A percentile compares a stretch with the other conserved stretches of the same genome.
These are phyloP conservation scores for Rhodeus uyekii DNA, from an alignment of 2,797 vertebrate genomes.

Conservation along the genomic window DNA sequence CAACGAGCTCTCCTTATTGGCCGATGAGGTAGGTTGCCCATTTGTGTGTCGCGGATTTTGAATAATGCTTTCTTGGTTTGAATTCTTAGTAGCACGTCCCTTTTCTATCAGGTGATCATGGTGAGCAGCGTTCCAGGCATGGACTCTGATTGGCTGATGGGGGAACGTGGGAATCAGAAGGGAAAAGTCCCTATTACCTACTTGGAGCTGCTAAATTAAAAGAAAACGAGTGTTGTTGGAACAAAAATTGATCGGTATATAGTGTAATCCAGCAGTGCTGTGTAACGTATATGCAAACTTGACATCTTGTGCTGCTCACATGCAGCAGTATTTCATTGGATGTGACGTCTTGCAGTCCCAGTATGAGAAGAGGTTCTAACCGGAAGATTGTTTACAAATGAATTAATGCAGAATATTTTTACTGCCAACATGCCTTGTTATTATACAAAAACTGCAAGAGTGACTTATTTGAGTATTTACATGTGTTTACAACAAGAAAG, in stretches of 20 bases:
- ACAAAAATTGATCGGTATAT: neutral
- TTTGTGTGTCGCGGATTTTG: neutral
- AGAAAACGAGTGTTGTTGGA: neutral
- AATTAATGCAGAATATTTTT: conserved; percentile 57
- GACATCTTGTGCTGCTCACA: conserved; percentile 76
- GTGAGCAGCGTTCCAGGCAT: conserved; percentile 93
- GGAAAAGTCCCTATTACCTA: conserved; percentile 99
- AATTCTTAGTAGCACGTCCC: neutral
- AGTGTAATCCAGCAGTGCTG: conserved; percentile 69
- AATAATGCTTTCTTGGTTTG: neutral
- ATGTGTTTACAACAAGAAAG: conserved; percentile 25
- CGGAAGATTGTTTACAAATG: conserved; percentile 77
- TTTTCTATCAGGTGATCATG: conserved; percentile 84
- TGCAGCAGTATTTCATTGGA: conserved; percentile 69
- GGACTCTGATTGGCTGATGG: conserved; percentile 99
- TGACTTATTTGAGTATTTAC: conserved; percentile 49
- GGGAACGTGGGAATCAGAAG: conserved; percentile 94
- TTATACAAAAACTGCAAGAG: conserved; percentile 20
- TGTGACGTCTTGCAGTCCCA: conserved; percentile 1
- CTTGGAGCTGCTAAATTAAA: conserved; percentile 96
- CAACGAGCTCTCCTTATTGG: conserved; percentile 94
- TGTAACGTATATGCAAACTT: conserved; percentile 70
- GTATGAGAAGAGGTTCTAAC: conserved; percentile 54
- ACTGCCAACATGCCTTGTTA: conserved; percentile 48
- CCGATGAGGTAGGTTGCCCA: conserved; percentile 89